A percentile compares a stretch with the other conserved stretches of the same genome.
Evolutionary conservation across 1,140 invertebrate genomes (phyloP).

Genomic region (Drosophila albomicans): DNA sequence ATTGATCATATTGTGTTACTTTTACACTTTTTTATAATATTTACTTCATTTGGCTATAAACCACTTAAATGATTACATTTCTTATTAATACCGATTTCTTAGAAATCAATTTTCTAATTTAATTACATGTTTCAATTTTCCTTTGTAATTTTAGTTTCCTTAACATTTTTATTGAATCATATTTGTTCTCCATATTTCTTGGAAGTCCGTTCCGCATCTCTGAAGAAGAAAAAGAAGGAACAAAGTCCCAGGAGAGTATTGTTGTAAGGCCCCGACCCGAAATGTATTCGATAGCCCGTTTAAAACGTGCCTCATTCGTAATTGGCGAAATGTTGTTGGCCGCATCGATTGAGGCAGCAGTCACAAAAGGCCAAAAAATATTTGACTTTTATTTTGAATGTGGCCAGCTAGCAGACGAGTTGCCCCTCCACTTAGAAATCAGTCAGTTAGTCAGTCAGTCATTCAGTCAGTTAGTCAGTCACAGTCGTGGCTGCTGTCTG

Average conservation of each 20-base stretch:
- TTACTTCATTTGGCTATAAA: too few species aligned
- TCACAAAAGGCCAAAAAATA: constrained; percentile 44
- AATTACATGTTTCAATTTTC: neutral
- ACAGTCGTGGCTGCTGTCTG: constrained; percentile 9
- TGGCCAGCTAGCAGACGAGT: constrained; percentile 18
- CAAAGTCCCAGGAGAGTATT: neutral
- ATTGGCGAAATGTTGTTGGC: constrained; percentile 63
- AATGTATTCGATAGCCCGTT: constrained; percentile 9
- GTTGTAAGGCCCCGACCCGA: neutral
- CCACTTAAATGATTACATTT: too few species aligned
- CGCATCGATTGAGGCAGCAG: constrained; percentile 61
- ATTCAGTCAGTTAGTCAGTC: neutral
- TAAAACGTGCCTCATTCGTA: constrained; percentile 39
- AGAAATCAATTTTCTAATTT: neutral
- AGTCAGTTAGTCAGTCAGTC: neutral
- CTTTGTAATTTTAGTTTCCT: neutral
- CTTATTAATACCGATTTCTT: too few species aligned
- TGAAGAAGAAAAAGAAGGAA: neutral
- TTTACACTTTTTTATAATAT: too few species aligned
- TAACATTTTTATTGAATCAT: neutral
- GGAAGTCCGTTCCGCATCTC: neutral
- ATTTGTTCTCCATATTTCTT: neutral
- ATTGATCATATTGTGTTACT: too few species aligned
- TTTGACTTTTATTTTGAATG: constrained; percentile 67
- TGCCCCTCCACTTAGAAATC: neutral